Base-by-base conservation (phyloP, 2,888 invertebrate species). In the Pyrrhosoma nymphula region DNA sequence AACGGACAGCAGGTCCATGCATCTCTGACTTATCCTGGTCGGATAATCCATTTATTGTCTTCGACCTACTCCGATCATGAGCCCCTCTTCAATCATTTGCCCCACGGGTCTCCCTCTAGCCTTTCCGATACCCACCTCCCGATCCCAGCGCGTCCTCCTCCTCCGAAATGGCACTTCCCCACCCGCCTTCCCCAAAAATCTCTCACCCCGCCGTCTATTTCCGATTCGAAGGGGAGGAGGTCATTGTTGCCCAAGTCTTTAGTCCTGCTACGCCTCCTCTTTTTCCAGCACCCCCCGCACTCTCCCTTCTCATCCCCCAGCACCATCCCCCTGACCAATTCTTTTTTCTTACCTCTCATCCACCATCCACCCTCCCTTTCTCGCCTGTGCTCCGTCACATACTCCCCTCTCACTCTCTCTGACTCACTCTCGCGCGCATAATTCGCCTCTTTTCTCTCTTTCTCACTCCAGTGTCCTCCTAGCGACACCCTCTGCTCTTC, bases 261-360 rank as follows among this genome's bases (percentile, higher is more conserved):
- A 93, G 93, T 75, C 93, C 93, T 39, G 93, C 93, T 47, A 93
- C 75, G 93, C 93, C 93, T 93, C 91, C 63, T 60, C 69, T 82
- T 82, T 82, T 93, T 93, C 63, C 93, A 18, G n/a, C 75, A 16
- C 23, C 60, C 35, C 30, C n/a, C 56, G 26, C 18, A 60, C 60
- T 35, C 23, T 63, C 60, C 63, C 63, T 35, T 69, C 23, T 26
- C 39, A 39, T 47, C 35, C 47, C 39, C 63, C 23, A 39, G 14
- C 93, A 18, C 69, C 47, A 56, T 26, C 93, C n/a, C 93, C 47
- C 47, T 63, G 63, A 56, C 91, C 82, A 82, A 82, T 82, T 82
- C 82, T 82, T 69, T 69, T 93, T 69, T 47, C 63, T 47, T 69
- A 26, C 47, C n/a, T 47, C 93, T 63, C 93, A 39, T n/a, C 47